Evolutionary conservation across 2,113 vertebrate genomes (phyloP).

Genomic region (Ancistrus triradiatus): DNA sequence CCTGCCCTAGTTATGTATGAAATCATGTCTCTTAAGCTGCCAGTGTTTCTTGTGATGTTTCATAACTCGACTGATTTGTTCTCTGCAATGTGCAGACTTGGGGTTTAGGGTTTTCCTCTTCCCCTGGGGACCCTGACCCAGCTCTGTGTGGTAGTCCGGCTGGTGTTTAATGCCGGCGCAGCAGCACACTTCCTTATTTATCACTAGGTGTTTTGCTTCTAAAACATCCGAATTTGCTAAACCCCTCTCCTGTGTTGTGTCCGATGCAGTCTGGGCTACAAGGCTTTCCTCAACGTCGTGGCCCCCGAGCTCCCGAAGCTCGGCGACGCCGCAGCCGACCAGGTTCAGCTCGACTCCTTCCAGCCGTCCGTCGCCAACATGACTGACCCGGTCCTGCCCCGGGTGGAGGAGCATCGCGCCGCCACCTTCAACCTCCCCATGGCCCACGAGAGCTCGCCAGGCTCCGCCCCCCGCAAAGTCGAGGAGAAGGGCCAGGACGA

Average conservation of each 20-base stretch:
- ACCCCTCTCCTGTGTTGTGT: background rate
- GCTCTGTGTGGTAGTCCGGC: too few relatives aligned
- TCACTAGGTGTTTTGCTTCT: too few relatives aligned
- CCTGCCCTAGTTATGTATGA: too few relatives aligned
- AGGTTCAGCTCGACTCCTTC: conserved; percentile 82
- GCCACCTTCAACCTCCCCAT: conserved; percentile 63
- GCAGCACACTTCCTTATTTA: too few relatives aligned
- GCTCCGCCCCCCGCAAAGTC: conserved; percentile 60
- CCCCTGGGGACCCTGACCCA: too few relatives aligned
- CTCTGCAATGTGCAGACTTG: too few relatives aligned
- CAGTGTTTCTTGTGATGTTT: too few relatives aligned
- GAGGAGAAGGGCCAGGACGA: conserved; percentile 73
- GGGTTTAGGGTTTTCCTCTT: too few relatives aligned
- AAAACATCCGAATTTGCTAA: too few relatives aligned
- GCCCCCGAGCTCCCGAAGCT: conserved; percentile 90
- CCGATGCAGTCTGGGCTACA: conserved; percentile 92
- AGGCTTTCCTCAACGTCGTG: conserved; percentile 91
- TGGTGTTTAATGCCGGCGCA: too few relatives aligned
- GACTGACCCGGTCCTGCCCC: conserved; percentile 62
- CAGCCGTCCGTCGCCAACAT: conserved; percentile 79
- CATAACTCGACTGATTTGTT: too few relatives aligned
- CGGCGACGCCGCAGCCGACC: conserved; percentile 74
- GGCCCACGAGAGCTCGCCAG: conserved; percentile 65
- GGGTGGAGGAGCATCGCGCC: conserved; percentile 77
- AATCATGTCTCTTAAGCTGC: too few relatives aligned